Percentiles rank a stretch among this genome's conserved stretches.
Evolutionary conservation across 2,113 vertebrate species (phyloP).

Genomic region (Elanoides forficatus): DNA sequence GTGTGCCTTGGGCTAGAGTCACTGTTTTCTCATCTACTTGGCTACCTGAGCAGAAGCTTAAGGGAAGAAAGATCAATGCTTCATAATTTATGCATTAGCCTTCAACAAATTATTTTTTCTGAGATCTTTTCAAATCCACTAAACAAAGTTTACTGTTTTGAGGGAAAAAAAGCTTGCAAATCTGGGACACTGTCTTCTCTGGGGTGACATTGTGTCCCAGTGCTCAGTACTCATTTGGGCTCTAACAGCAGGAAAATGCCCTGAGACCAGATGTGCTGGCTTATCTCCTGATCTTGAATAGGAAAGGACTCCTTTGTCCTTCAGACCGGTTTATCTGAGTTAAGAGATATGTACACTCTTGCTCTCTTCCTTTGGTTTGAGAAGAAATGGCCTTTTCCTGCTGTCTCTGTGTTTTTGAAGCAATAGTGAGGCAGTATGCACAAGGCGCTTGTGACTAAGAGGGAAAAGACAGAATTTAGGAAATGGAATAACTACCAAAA

Average conservation of each 20-base stretch:
- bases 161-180: background rate
- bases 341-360: background rate
- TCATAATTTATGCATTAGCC: background rate
- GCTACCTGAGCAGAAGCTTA: background rate
- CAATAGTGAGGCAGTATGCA: background rate
- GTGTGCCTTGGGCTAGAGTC: background rate
- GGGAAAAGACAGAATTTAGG: background rate
- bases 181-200: background rate
- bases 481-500: background rate
- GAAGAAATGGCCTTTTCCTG: background rate
- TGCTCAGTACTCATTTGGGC: background rate
- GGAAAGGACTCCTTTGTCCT: background rate
- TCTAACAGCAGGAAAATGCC: background rate
- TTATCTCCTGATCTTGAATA: background rate
- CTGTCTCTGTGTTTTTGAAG: background rate
- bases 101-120: background rate
- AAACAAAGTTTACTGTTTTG: background rate
- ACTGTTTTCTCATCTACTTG: background rate
- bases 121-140: background rate
- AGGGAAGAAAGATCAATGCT: background rate
- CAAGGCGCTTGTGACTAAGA: background rate
- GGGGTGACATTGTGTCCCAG: background rate
- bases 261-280: background rate
- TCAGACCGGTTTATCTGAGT: background rate
- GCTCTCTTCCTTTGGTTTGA: background rate